phyloP scores from a whole-genome alignment of 2,113 vertebrate species.

The Bufo gargarizans region DNA sequence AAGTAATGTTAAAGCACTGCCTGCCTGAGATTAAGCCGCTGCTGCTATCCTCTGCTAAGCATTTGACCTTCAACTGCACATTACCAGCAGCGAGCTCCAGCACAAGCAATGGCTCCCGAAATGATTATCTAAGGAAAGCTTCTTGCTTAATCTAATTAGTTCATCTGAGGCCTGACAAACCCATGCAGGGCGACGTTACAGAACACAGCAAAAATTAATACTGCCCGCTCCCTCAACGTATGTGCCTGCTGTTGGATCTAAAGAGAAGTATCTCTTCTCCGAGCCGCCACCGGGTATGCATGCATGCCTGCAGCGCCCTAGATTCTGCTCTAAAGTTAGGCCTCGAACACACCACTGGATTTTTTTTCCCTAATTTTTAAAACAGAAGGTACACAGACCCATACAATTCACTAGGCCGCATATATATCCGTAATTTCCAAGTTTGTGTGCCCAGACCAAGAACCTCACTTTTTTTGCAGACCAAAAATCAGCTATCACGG shows the following conservation, averaged over 20 bases:
- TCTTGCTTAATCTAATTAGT: constrained; percentile 79
- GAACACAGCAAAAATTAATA: constrained; percentile 32
- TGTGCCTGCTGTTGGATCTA: not conserved
- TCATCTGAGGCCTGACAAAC: constrained; percentile 64
- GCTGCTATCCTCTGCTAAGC: constrained; percentile 59
- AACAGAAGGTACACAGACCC: too few relatives aligned
- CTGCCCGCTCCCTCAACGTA: not conserved
- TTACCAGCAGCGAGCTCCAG: constrained; percentile 66
- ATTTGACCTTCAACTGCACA: constrained; percentile 78
- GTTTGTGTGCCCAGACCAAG: too few relatives aligned
- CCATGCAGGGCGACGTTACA: constrained; percentile 58
- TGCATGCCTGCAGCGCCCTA: too few relatives aligned
- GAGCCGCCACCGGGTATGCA: too few relatives aligned
- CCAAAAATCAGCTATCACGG: too few relatives aligned
- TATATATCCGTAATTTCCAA: too few relatives aligned
- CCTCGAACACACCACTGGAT: too few relatives aligned
- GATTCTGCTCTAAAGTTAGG: too few relatives aligned
- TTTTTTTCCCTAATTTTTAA: too few relatives aligned
- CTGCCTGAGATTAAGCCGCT: constrained; percentile 57
- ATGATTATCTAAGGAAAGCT: constrained; percentile 81
- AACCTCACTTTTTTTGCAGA: too few relatives aligned
- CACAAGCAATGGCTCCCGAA: constrained; percentile 70
- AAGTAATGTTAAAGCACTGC: constrained; percentile 58
- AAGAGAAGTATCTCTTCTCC: too few relatives aligned
- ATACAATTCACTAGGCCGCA: too few relatives aligned